Conservation (phyloP, 2,888 invertebrate genomes). For the Ptilodon capucinus region DNA sequence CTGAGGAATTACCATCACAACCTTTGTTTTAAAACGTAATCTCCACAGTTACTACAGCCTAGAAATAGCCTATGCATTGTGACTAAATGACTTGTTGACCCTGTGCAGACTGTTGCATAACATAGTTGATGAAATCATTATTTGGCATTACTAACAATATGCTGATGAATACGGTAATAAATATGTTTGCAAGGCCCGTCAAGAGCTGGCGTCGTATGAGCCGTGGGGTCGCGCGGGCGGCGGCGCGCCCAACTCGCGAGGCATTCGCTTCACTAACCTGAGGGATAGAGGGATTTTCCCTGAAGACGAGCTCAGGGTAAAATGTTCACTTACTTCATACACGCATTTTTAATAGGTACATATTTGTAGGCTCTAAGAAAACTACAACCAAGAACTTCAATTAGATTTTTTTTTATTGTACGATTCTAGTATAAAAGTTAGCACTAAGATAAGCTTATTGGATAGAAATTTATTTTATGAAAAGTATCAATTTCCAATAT, state of each 20-base stretch:
- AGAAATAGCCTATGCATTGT: no score
- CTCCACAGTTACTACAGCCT: no score
- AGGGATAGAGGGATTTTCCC: constrained; percentile 86
- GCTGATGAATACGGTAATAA: background rate
- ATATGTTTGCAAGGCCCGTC: constrained; percentile 79
- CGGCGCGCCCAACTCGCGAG: constrained; percentile 86
- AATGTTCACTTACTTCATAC: background rate
- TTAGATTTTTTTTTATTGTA: no score
- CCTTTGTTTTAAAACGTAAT: no score
- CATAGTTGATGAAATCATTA: background rate
- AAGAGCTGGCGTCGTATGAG: constrained; percentile 87
- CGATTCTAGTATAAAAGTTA: no score
- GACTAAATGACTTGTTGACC: background rate
- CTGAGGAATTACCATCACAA: no score
- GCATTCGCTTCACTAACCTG: constrained; percentile 86
- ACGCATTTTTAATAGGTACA: no score
- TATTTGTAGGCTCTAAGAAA: no score
- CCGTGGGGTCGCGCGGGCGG: constrained; percentile 91
- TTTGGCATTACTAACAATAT: background rate
- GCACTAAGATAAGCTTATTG: no score
- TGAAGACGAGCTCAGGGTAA: constrained; percentile 78
- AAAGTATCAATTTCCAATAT: background rate
- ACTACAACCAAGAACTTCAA: no score
- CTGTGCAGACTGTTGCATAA: background rate
- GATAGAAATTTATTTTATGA: background rate